phyloP scores from a whole-genome alignment of 2,888 invertebrate genomes.

The Rosalia funebris region DNA sequence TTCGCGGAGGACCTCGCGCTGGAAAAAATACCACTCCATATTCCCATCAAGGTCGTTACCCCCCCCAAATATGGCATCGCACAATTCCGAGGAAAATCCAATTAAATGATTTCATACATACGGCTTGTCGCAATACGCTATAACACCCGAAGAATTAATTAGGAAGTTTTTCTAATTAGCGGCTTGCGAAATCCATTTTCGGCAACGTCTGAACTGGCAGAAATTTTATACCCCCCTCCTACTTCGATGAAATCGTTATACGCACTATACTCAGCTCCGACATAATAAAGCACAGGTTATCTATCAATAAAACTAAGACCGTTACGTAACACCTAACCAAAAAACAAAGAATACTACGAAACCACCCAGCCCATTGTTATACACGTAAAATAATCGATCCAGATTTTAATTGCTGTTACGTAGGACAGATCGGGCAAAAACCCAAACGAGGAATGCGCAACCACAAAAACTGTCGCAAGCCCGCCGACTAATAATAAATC shows the following conservation, averaged over 20 bases:
- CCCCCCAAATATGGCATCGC: not conserved
- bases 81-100: not conserved
- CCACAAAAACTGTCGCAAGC: not conserved
- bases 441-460: not conserved
- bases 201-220: too few relatives aligned
- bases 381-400: not conserved
- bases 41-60: not conserved
- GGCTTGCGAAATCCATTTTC: too few relatives aligned
- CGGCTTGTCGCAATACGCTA: not conserved
- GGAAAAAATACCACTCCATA: too few relatives aligned
- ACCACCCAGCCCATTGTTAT: not conserved
- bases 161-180: too few relatives aligned
- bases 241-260: too few relatives aligned
- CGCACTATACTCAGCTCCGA: too few relatives aligned
- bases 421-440: not conserved
- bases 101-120: not conserved
- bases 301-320: too few relatives aligned
- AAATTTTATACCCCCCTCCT: too few relatives aligned
- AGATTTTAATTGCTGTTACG: constrained; percentile 1
- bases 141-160: too few relatives aligned
- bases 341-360: not conserved
- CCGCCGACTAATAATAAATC: not conserved
- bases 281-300: too few relatives aligned
- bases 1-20: too few relatives aligned
- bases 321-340: not conserved